A percentile compares a stretch with the other conserved stretches of the same genome.
phyloP scores from a whole-genome alignment of 1,140 invertebrate genomes.

The Philotrypesis tridentata region DNA sequence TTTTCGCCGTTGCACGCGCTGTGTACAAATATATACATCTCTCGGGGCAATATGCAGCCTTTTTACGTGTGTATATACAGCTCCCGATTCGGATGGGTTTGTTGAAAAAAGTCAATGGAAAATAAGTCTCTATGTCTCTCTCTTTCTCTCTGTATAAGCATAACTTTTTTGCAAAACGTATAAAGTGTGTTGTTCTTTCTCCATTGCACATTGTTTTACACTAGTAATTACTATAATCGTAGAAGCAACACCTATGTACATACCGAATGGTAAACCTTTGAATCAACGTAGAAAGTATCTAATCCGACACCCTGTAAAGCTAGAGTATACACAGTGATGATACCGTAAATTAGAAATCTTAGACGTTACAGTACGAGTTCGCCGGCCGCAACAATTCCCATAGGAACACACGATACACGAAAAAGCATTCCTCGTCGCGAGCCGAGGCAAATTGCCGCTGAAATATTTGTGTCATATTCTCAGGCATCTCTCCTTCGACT shows the following conservation, averaged over 20 bases:
- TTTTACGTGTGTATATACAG: not conserved
- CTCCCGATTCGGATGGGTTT: not conserved
- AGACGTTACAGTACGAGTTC: too few relatives aligned
- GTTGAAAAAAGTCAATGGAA: not conserved
- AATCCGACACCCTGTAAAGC: not conserved
- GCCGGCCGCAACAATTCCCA: too few relatives aligned
- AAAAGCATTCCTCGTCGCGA: not conserved
- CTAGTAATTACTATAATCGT: not conserved
- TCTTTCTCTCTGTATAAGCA: too few relatives aligned
- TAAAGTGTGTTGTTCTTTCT: too few relatives aligned
- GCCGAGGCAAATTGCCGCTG: too few relatives aligned
- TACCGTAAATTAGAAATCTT: not conserved
- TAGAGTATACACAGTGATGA: not conserved
- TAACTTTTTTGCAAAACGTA: too few relatives aligned
- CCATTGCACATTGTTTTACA: too few relatives aligned
- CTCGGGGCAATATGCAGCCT: not conserved
- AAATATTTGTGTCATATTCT: constrained; percentile 13
- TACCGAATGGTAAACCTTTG: too few relatives aligned
- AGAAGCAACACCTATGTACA: not conserved
- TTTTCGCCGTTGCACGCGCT: not conserved
- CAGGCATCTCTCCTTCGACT: constrained; percentile 14
- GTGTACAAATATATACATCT: not conserved
- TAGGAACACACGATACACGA: too few relatives aligned
- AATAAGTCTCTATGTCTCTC: not conserved
- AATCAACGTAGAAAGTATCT: not conserved